Evolutionary conservation across 2,113 vertebrate genomes (phyloP).

Genomic region (Hoplias malabaricus): DNA sequence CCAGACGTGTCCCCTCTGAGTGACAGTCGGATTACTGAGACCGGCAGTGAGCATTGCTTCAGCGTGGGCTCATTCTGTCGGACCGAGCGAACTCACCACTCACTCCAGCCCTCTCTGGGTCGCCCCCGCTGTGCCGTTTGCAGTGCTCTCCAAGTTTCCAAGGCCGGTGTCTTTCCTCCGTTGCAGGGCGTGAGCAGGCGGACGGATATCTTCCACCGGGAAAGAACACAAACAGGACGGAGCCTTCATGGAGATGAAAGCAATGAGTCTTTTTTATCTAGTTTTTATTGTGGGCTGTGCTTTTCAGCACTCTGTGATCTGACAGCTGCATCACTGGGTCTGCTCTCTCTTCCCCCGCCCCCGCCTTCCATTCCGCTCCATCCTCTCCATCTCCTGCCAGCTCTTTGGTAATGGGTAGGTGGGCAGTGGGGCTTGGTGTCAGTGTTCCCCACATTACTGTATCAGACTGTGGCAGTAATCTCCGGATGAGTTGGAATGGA

Average conservation of each 20-base stretch:
- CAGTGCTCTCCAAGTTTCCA: background rate
- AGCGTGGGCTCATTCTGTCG: constrained; percentile 36
- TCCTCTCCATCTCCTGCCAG: background rate
- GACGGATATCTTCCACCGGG: background rate
- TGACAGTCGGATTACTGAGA: background rate
- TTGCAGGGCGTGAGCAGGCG: background rate
- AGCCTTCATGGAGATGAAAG: background rate
- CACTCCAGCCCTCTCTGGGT: background rate
- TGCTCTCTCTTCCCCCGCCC: background rate
- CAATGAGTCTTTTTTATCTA: background rate
- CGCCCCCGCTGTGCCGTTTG: background rate
- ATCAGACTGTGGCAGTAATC: background rate
- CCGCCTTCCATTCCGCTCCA: background rate
- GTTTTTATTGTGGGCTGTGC: background rate
- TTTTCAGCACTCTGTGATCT: background rate
- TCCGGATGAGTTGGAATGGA: constrained; percentile 3
- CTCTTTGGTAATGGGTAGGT: background rate
- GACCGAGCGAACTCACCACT: background rate
- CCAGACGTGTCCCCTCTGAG: background rate
- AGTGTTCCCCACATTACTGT: background rate
- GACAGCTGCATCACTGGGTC: background rate
- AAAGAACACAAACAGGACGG: no score
- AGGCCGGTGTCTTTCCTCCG: background rate
- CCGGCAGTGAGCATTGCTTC: background rate
- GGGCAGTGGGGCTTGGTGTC: background rate